Base-by-base conservation (phyloP, 2,113 vertebrate genomes). In the Chamaea fasciata region DNA sequence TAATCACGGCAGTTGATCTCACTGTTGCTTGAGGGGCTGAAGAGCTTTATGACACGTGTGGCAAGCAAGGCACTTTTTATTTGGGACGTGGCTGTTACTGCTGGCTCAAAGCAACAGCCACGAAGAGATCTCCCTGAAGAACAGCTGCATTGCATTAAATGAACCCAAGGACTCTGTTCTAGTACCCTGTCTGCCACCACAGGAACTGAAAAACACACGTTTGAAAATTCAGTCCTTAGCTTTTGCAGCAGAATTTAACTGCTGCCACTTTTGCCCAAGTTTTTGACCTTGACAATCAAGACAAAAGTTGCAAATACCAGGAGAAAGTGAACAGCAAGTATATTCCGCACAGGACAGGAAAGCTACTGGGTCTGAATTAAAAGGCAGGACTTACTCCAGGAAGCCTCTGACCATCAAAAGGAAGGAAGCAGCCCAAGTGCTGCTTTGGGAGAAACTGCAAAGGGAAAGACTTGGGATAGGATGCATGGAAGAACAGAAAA, bases 1-100 rank as follows among this genome's bases (percentile, higher is more conserved):
- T 86, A 80, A 92, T 83, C 33, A 30, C 15, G 20, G 80, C 68
- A 65, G 67, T 47, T 89, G 86, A 63, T 50, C 53, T 92, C 91
- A 77, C 19, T 11, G 15, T 35, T 1, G 15, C 83, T 83, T 44
- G 67, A 86, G 75, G 79, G 71, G 63, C 71, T n/a, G 67, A 80
- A 68, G 50, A 50, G 31, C 71, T 73, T 64, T 83, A 13, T 21
- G 22, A 11, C 6, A 3, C 1, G 7, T 37, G 35, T 33, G 65
- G 75, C 1, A 1, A 94, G n/a, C 17, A 47, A 67, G 33, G 52
- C 47, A 57, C 50, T 46, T 82, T 77, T 42, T 63, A 67, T 74
- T 14, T 19, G 41, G 57, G 39, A 65, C 27, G 9, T 0, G 20
- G 83, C 24, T 78, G 41, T 59, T 63, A 28, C 8, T 23, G 9